These are phyloP conservation scores for Cerastis rubricosa DNA, from an alignment of 2,888 invertebrate genomes.

Conservation along the genomic window DNA sequence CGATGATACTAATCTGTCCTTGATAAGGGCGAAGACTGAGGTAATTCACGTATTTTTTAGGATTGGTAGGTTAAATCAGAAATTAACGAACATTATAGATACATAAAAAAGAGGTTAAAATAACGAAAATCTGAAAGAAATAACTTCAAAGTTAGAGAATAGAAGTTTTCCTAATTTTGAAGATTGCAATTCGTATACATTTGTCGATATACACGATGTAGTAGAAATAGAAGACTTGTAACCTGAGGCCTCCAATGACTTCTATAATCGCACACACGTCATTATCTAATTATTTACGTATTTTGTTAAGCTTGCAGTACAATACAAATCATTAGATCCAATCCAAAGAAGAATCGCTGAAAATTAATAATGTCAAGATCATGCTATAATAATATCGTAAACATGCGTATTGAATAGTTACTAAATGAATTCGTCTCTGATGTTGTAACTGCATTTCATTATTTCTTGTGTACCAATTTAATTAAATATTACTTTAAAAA, in stretches of 20 bases:
- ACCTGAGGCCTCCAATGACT: neutral
- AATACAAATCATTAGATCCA: conserved; percentile 25
- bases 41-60: no score
- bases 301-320: conserved; percentile 10
- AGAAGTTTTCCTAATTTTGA: neutral
- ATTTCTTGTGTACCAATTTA: neutral
- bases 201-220: neutral
- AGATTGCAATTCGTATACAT: neutral
- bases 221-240: neutral
- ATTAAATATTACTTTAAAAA: neutral
- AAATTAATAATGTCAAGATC: conserved; percentile 51
- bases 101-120: neutral
- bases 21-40: neutral
- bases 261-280: neutral
- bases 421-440: conserved; percentile 7
- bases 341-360: no score
- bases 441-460: neutral
- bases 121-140: neutral
- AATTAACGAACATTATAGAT: neutral
- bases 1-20: neutral
- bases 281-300: conserved; percentile 29
- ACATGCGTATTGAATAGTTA: conserved; percentile 5
- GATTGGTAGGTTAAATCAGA: neutral
- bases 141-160: neutral
- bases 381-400: conserved; percentile 38